Percentiles rank a stretch among this genome's conserved stretches.
phyloP scores from a whole-genome alignment of 2,113 vertebrate species.

The Tragulus kanchil region DNA sequence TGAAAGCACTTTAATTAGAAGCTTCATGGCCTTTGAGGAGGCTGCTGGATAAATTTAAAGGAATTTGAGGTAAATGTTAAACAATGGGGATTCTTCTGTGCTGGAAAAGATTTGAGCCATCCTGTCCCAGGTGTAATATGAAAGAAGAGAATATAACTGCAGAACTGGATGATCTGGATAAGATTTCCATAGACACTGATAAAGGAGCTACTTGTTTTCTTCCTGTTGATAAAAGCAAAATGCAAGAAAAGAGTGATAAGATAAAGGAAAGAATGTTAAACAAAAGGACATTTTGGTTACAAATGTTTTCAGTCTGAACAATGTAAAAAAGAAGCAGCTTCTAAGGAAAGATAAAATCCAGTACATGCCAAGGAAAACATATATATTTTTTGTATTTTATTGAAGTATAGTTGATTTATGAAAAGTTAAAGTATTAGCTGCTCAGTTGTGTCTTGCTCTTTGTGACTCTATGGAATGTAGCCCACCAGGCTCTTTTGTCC shows the following conservation, averaged over 20 bases:
- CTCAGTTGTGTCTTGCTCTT: neutral
- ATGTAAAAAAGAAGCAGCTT: neutral
- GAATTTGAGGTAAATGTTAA: neutral
- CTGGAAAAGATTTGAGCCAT: neutral
- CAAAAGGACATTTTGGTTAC: neutral
- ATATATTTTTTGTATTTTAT: neutral
- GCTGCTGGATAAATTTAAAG: neutral
- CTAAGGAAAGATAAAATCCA: neutral
- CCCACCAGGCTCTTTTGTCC: neutral
- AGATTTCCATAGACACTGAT: neutral
- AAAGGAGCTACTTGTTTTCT: neutral
- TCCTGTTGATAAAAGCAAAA: slow-evolving; percentile 4
- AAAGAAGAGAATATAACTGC: neutral
- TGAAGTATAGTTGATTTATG: neutral
- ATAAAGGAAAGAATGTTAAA: neutral
- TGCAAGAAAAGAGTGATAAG: neutral
- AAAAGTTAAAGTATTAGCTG: neutral
- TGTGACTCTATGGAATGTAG: neutral
- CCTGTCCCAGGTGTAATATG: neutral
- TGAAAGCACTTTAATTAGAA: neutral
- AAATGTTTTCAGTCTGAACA: neutral
- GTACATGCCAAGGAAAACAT: neutral
- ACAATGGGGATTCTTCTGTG: neutral
- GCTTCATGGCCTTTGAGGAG: neutral
- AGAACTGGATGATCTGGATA: neutral